Evolutionary conservation across 1,140 invertebrate genomes (phyloP), one percentile per base, ranked within the genome.

Genomic region (Dinothrombium tinctorium): DNA sequence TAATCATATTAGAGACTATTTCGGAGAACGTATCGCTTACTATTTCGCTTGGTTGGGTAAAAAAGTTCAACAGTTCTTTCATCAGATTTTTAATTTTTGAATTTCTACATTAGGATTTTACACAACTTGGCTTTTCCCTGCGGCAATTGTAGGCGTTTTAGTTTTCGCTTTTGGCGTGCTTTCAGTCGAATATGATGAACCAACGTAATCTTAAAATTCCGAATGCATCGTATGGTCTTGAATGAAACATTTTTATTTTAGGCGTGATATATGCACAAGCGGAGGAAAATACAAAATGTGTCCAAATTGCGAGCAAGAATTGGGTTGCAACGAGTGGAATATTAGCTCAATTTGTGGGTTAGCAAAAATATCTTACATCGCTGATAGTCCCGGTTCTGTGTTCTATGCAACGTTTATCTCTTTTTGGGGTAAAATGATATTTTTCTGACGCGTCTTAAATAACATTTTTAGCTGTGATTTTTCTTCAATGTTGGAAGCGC

Each of bases 401-500:
- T 66, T 73, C 42, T 78, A 76, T 51, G 69, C 74, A n/a, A 57
- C 77, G 15, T 73, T 76, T 48, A 71, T 79, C 54, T 73, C 74
- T 2, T 69, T 80, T 50, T 79, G 76, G 76, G 65, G 67, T 71
- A 54, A 59, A 58, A n/a, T n/a, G n/a, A n/a, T n/a, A n/a, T n/a
- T n/a, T n/a, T n/a, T n/a, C n/a, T n/a, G n/a, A n/a, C n/a, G n/a
- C n/a, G n/a, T n/a, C n/a, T n/a, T 4, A 41, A 14, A 14, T 19
- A n/a, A 17, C 23, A 23, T 29, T 42, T 40, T 12, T 53, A 87
- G 86, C 84, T 24, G 89, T 86, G 15, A 72, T 86, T 31, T 95
- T 95, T 61, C 64, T 95, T 48, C 84, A 94, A 57, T 84, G 84
- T 29, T 96, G 89, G 87, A 94, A 95, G 58, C 69, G 89, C 43